Evolutionary conservation across 1,140 invertebrate species (phyloP), one percentile per base, ranked within the genome.

Genomic region (Drosophila hydei): DNA sequence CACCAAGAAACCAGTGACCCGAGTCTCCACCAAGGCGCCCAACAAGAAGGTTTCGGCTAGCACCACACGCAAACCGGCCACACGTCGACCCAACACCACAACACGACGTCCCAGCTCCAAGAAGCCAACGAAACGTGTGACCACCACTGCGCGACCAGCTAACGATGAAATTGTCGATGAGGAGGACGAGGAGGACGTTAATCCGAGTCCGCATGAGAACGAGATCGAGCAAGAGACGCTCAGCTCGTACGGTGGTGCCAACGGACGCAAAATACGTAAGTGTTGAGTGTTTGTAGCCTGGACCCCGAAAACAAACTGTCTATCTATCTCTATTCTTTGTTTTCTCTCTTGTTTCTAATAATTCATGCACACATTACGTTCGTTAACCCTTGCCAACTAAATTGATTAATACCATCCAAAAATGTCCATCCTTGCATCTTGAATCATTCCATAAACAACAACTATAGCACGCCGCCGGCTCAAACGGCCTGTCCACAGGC

Each of bases 191-290:
- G 88, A 93, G 19, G 92, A 92, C n/a, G 92, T 92, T 0, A 93
- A 93, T 73, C 83, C 83, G 11, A 91, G 90, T 67, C 70, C 83
- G 19, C 63, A 68, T 33, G 89, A 85, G n/a, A 92, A 93, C 30
- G 91, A 92, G 69, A 91, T 91, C 50, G 90, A 93, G n/a, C 91
- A 93, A 67, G 92, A 93, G 61, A 95, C 94, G 64, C 68, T 85
- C 0, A 81, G 77, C 58, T 79, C 72, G 0, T 85, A 77, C 33
- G 76, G 83, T 12, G 75, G 75, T 0, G 83, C 80, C 14, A 81
- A 88, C 23, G 85, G 79, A 47, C 75, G 90, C 58, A 94, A 93
- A 90, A 94, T 94, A 91, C 93, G 95, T 96, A 93, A 94, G 94
- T 93, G 50, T 75, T 61, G 63, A 76, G 67, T 75, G 70, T 81